Base-by-base conservation (phyloP, 2,113 vertebrate species). In the Sinocyclocheilus maitianheensis region DNA sequence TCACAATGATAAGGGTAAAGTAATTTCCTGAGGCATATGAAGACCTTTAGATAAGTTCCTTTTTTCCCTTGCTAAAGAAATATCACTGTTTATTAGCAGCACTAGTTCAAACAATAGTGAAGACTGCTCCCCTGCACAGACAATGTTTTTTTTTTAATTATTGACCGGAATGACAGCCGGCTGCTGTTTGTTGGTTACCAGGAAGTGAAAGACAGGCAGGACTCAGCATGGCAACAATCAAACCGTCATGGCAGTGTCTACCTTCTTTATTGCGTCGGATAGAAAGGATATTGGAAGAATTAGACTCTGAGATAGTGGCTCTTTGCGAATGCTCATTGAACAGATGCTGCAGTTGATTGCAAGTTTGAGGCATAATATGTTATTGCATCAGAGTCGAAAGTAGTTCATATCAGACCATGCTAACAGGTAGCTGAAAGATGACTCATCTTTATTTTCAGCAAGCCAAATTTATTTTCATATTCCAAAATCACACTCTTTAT, bases 1-100 rank as follows among this genome's bases (percentile, higher is more conserved):
- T 78, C 69, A 72, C 89, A 91, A 90, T 90, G 88, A 98, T 98
- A 98, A 97, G 94, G 90, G 90, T 89, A 89, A 90, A 94, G 93
- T 94, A 95, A 99, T 99, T 97, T 99, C 97, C 98, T 97, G 97
- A 94, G 93, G 93, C 93, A 90, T 83, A 89, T 55, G 89, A 91
- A 90, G 94, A 94, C 94, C 93, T 91, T 91, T 92, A 96, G 96
- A 97, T 96, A 96, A 95, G 90, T 87, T 83, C 88, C 67, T 65
- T 77, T 89, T 89, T 90, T 81, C 58, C 89, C 86, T 77, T 87
- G 83, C 77, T 89, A 91, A 80, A 92, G 92, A 94, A 94, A 94
- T 94, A 93, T 94, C 92, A 85, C 91, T 93, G 94, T 94, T 95
- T 94, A 93, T 94, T 93, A 93, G 95, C 94, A 92, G 91, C 91